Evolutionary conservation across 1,140 invertebrate species (phyloP).

Genomic region (Tigriopus japonicus): DNA sequence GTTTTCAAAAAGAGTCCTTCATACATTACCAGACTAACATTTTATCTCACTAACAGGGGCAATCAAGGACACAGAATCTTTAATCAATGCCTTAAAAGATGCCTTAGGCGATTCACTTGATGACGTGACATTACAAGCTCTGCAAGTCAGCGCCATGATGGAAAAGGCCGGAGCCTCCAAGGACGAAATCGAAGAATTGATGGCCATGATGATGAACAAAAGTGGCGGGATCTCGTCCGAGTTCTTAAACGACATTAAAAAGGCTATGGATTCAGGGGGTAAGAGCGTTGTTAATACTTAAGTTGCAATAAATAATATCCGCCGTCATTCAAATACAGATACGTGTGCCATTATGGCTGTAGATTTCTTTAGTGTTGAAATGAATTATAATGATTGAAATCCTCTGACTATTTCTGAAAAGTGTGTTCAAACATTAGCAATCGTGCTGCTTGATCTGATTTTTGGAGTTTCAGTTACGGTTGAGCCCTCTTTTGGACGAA

Average conservation of each 20-base stretch:
- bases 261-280: conserved; percentile 2
- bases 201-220: conserved; percentile 9
- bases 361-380: too few species aligned
- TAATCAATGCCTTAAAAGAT: conserved; percentile 4
- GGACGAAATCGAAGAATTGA: conserved; percentile 13
- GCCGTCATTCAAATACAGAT: too few species aligned
- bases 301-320: too few species aligned
- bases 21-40: too few species aligned
- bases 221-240: not conserved
- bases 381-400: too few species aligned
- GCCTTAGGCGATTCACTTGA: not conserved
- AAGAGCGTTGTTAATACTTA: not conserved
- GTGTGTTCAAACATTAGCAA: too few species aligned
- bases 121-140: not conserved
- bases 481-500: too few species aligned
- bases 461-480: too few species aligned
- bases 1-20: too few species aligned
- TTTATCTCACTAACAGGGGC: not conserved
- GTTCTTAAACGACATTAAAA: conserved; percentile 1
- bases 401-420: too few species aligned
- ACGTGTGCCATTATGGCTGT: too few species aligned
- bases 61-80: not conserved
- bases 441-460: too few species aligned
- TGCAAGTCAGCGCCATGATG: conserved; percentile 3
- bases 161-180: conserved; percentile 8